Percentiles rank a stretch among this genome's conserved stretches.
These are phyloP conservation scores for Coryphaenoides rupestris DNA, from an alignment of 2,113 vertebrate genomes.

Conservation along the genomic window DNA sequence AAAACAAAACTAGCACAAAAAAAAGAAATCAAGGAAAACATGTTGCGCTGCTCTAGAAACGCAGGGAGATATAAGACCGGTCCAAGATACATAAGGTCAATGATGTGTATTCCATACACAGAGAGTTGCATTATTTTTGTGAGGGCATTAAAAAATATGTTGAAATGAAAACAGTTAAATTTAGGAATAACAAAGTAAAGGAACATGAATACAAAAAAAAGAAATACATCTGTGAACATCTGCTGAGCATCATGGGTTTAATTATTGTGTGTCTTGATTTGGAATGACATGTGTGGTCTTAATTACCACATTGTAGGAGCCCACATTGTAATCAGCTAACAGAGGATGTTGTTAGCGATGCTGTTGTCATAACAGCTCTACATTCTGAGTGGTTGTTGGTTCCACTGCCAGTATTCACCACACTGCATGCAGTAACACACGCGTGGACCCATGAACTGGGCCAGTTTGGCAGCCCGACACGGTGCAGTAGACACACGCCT, in stretches of 20 bases:
- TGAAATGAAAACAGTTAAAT: not conserved
- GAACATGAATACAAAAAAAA: no score
- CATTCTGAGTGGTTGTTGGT: not conserved
- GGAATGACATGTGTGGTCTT: no score
- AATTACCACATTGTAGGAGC: no score
- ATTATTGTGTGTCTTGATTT: no score
- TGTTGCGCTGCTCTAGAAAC: constrained; percentile 2
- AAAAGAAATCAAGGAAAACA: no score
- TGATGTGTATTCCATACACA: not conserved
- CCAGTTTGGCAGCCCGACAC: no score
- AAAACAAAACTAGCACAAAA: constrained; percentile 14
- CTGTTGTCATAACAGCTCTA: not conserved
- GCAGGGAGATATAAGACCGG: constrained; percentile 25
- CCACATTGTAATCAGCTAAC: no score
- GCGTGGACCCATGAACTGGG: no score
- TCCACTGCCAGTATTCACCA: not conserved
- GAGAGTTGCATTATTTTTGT: not conserved
- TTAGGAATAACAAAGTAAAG: no score
- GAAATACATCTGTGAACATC: no score
- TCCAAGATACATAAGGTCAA: not conserved
- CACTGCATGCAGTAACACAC: not conserved
- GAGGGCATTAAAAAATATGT: not conserved
- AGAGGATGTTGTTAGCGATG: not conserved
- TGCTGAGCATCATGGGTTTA: no score
- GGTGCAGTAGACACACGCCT: no score